phyloP scores from a whole-genome alignment of 2,113 vertebrate genomes.

The Heloderma charlesbogerti region DNA sequence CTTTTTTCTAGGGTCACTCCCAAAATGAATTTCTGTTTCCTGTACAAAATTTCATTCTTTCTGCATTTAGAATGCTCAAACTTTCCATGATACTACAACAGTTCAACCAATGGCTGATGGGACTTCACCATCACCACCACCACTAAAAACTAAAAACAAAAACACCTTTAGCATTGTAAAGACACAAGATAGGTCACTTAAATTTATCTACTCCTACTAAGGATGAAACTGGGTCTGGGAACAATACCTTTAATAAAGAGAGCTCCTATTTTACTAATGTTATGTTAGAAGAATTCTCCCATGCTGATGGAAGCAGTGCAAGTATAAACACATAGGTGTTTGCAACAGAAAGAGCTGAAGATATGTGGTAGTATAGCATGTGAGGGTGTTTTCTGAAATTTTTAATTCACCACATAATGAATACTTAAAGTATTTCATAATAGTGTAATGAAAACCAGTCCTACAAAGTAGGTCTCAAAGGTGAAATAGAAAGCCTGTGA shows the following conservation, averaged over 20 bases:
- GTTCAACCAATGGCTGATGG: neutral
- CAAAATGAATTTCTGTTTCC: neutral
- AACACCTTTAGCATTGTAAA: neutral
- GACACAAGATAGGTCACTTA: neutral
- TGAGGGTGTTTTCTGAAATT: slow-evolving; percentile 44
- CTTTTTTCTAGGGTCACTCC: neutral
- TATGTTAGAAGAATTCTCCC: slow-evolving; percentile 34
- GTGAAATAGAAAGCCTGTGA: slow-evolving; percentile 29
- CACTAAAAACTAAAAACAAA: neutral
- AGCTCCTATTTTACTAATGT: slow-evolving; percentile 42
- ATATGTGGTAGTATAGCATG: slow-evolving; percentile 23
- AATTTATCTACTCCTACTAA: neutral
- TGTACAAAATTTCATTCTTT: neutral
- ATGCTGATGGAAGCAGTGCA: neutral
- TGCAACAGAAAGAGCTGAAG: slow-evolving; percentile 8
- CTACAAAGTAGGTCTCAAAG: slow-evolving; percentile 56
- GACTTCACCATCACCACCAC: neutral
- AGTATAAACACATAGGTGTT: neutral
- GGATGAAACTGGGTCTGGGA: neutral
- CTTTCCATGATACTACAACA: neutral
- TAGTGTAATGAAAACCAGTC: slow-evolving; percentile 60
- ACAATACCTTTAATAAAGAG: neutral
- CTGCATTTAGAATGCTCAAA: neutral
- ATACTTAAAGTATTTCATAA: slow-evolving; percentile 13
- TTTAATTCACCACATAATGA: slow-evolving; percentile 33